Percentiles rank a stretch among this genome's conserved stretches.
These are phyloP conservation scores for Athene noctua DNA, from an alignment of 2,113 vertebrate genomes.

Conservation along the genomic window DNA sequence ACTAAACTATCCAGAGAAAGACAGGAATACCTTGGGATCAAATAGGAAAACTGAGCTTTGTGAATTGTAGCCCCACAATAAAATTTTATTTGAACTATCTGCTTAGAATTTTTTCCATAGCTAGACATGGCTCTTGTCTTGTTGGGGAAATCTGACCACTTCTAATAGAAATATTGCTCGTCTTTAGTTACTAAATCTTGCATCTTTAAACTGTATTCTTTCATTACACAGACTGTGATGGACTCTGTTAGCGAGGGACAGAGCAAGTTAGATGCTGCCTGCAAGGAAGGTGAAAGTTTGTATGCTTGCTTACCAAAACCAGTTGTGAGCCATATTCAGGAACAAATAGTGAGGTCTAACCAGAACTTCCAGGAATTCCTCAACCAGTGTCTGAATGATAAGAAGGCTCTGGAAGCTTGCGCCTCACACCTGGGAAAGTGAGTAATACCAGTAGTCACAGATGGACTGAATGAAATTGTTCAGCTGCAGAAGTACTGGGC, in stretches of 20 bases:
- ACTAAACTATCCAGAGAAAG: not conserved
- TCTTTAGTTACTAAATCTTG: not conserved
- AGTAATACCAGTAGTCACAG: not conserved
- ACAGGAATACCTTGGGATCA: not conserved
- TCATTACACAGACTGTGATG: constrained; percentile 72
- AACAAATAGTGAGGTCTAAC: constrained; percentile 82
- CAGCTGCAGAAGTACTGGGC: not conserved
- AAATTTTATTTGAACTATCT: not conserved
- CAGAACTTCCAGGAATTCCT: constrained; percentile 84
- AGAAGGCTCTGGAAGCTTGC: constrained; percentile 81
- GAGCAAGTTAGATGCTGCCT: constrained; percentile 77
- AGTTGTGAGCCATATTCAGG: constrained; percentile 80
- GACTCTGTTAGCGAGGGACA: constrained; percentile 80
- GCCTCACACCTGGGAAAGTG: constrained; percentile 78
- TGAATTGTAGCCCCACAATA: not conserved
- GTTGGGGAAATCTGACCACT: not conserved
- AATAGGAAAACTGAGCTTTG: not conserved
- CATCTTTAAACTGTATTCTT: not conserved
- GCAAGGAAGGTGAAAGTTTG: constrained; percentile 84
- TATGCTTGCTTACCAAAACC: constrained; percentile 82
- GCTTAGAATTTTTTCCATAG: not conserved
- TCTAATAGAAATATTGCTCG: not conserved
- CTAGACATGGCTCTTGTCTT: not conserved
- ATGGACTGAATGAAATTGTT: not conserved
- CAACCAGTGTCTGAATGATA: constrained; percentile 80